phyloP scores from a whole-genome alignment of 2,888 invertebrate species.

The Philhelius pedissequus region DNA sequence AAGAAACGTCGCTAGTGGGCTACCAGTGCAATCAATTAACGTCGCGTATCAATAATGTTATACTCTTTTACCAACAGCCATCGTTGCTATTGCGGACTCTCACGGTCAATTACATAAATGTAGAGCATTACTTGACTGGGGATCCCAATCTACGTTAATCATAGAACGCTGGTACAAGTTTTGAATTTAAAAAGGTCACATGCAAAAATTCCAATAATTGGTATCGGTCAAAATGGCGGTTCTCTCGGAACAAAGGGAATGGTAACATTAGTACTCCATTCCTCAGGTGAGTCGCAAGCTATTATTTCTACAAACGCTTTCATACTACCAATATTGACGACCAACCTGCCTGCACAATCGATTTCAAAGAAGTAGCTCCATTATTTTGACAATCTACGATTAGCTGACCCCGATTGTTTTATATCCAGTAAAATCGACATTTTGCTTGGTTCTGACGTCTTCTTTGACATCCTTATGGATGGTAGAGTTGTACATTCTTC shows the following conservation, averaged over 20 bases:
- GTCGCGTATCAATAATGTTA: background rate
- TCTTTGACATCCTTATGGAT: slow-evolving; percentile 11
- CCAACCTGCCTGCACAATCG: background rate
- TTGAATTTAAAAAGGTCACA: background rate
- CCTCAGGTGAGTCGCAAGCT: background rate
- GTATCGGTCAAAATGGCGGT: background rate
- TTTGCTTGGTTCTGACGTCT: slow-evolving; percentile 26
- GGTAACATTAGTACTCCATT: background rate
- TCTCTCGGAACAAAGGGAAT: slow-evolving; percentile 2
- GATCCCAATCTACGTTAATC: slow-evolving; percentile 32
- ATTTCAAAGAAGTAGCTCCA: background rate
- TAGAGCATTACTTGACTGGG: slow-evolving; percentile 15
- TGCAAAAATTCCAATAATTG: slow-evolving; percentile 1
- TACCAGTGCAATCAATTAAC: background rate
- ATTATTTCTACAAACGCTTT: background rate
- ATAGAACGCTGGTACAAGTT: slow-evolving; percentile 4
- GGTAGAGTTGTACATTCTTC: slow-evolving; percentile 11
- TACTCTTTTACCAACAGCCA: slow-evolving; percentile 12
- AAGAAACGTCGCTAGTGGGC: background rate
- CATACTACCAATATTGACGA: background rate
- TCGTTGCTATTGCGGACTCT: no score
- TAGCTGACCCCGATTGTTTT: slow-evolving; percentile 14
- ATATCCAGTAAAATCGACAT: slow-evolving; percentile 25
- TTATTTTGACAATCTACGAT: background rate
- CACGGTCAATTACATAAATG: slow-evolving; percentile 3